Conservation (phyloP, 2,888 invertebrate genomes). For the Dichetophora obliterata region DNA sequence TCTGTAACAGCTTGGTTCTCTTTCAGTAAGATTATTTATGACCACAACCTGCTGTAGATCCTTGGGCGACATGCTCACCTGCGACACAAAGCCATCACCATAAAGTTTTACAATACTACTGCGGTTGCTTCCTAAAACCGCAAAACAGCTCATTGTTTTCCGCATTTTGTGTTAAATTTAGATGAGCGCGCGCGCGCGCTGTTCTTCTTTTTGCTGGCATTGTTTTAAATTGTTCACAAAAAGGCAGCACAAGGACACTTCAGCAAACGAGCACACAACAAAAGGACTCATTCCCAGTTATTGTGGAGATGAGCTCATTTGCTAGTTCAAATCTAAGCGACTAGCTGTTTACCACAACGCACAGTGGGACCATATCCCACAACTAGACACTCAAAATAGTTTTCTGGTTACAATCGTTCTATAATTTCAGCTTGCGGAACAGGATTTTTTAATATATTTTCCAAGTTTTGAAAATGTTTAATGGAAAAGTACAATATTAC, state of each 20-base stretch:
- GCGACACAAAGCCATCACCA: not conserved
- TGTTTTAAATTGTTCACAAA: not conserved
- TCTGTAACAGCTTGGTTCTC: not conserved
- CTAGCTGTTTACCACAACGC: not conserved
- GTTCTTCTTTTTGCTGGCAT: not conserved
- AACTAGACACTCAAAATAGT: too few relatives aligned
- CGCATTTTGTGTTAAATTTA: too few relatives aligned
- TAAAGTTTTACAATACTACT: conserved; percentile 12
- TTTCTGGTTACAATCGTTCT: too few relatives aligned
- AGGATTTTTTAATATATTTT: too few relatives aligned
- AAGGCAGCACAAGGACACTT: conserved; percentile 12
- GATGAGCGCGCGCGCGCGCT: conserved; percentile 11
- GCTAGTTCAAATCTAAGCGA: conserved; percentile 12
- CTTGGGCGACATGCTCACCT: not conserved
- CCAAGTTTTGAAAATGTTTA: too few relatives aligned
- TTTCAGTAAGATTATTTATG: not conserved
- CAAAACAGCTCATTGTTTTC: not conserved
- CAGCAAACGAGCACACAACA: not conserved
- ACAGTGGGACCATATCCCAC: too few relatives aligned
- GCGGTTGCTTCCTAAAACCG: conserved; percentile 21
- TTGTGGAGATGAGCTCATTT: conserved; percentile 13
- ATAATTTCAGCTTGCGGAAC: too few relatives aligned
- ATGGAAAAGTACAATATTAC: too few relatives aligned
- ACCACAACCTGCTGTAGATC: not conserved
- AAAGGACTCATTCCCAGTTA: not conserved